phyloP scores from a whole-genome alignment of 2,888 invertebrate species.

The Hipparchia semele region DNA sequence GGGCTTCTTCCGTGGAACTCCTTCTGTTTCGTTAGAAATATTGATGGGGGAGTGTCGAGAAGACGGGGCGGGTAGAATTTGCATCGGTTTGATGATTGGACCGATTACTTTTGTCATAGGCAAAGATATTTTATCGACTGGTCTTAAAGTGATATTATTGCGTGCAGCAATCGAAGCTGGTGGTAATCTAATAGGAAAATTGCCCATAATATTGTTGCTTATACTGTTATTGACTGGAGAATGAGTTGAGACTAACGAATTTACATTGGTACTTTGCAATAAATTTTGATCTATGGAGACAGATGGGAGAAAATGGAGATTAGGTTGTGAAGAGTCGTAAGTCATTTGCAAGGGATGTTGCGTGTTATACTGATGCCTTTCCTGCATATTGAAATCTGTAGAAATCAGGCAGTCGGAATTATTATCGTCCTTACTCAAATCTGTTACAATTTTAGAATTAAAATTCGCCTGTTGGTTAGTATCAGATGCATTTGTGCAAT shows the following conservation, averaged over 20 bases:
- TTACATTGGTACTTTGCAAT: constrained; percentile 60
- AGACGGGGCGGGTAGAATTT: constrained; percentile 72
- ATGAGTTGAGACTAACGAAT: constrained; percentile 60
- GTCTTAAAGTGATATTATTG: constrained; percentile 70
- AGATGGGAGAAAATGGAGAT: constrained; percentile 66
- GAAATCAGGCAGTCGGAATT: constrained; percentile 72
- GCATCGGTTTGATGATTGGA: constrained; percentile 72
- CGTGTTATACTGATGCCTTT: constrained; percentile 61
- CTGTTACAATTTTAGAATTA: constrained; percentile 58
- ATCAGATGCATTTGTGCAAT: constrained; percentile 53
- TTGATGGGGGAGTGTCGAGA: constrained; percentile 71
- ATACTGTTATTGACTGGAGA: constrained; percentile 59
- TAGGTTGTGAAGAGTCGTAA: constrained; percentile 60
- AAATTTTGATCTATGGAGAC: constrained; percentile 65
- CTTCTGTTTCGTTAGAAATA: constrained; percentile 60
- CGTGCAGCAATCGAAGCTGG: constrained; percentile 60
- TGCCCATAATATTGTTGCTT: constrained; percentile 70
- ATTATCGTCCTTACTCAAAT: constrained; percentile 70
- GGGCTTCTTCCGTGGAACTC: constrained; percentile 72
- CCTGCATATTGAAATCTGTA: constrained; percentile 64
- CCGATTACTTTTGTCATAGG: constrained; percentile 68
- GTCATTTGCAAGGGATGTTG: constrained; percentile 60
- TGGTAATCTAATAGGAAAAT: constrained; percentile 70
- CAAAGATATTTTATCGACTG: constrained; percentile 67
- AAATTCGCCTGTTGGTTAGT: constrained; percentile 55